phyloP scores from a whole-genome alignment of 2,797 vertebrate species.

The Cyclura pinguis region DNA sequence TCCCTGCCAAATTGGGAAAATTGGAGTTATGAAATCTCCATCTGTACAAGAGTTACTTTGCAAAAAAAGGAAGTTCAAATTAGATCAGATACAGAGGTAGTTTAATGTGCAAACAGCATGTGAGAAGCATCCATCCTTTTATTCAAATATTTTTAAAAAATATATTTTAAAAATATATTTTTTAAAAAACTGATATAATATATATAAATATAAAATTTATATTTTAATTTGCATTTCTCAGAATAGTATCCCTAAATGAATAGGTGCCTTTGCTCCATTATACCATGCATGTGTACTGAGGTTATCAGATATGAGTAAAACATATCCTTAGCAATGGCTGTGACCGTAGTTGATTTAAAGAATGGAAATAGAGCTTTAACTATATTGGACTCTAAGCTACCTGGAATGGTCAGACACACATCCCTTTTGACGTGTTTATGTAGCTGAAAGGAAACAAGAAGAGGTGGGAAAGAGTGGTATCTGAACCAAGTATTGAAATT shows the following conservation, averaged over 20 bases:
- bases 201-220: background rate
- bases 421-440: background rate
- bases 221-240: background rate
- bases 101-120: background rate
- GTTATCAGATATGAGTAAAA: background rate
- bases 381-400: background rate
- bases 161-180: background rate
- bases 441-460: background rate
- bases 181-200: too few species aligned
- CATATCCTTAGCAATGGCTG: background rate
- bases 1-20: too few species aligned
- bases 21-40: background rate
- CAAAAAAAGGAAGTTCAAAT: background rate
- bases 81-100: background rate
- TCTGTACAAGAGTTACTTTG: background rate
- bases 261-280: background rate
- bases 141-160: background rate
- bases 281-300: background rate
- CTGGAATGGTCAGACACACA: background rate
- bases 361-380: fast-evolving
- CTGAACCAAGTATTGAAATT: background rate
- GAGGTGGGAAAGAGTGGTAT: background rate
- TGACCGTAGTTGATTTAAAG: background rate
- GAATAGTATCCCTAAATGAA: background rate
- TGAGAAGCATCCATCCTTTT: background rate